Evolutionary conservation across 2,888 invertebrate species (phyloP), one percentile per base, ranked within the genome.

Genomic region (Caenorhabditis doughertyi): DNA sequence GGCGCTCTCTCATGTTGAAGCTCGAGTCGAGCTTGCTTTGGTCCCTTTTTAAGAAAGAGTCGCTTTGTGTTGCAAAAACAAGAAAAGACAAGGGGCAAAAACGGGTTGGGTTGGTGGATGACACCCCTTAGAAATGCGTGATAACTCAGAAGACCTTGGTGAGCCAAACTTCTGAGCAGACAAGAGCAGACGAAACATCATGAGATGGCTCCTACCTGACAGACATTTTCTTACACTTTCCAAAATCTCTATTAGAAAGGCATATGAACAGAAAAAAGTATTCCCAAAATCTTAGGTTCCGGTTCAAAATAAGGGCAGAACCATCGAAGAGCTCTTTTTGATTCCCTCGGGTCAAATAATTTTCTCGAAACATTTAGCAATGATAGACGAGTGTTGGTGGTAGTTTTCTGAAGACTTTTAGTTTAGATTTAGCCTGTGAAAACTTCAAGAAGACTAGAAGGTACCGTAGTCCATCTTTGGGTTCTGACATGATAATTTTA

Each of bases 341-440:
- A 44, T 23, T 74, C 74, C 67, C 76, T 5, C 0, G 76, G 67
- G 76, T 51, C 76, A 32, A 27, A 76, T 76, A 76, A 67, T 67
- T 76, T 68, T 27, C 16, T 21, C 56, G 49, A 76, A 76, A 76
- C 67, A 60, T 68, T 76, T 76, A 76, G 58, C 64, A 58, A 67
- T 67, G 76, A 67, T 76, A 68, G 27, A 76, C 76, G 65, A 39
- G 64, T 32, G 25, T 35, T 65, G 65, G 49, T 49, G 65, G 49
- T 49, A 29, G 65, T 51, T 65, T 65, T 65, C 18, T 39, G 35
- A 18, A 39, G 23, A 18, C 2, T 18, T 56, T 47, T 47, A 4
- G 18, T 44, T 13, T 5, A 44, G 16, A 47, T 47, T 4, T 21
- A 8, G 16, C 13, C 39, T 2, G 11, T 21, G 44, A 44, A 18